phyloP scores from a whole-genome alignment of 2,113 vertebrate genomes.

The Dicrurus megarhynchus region DNA sequence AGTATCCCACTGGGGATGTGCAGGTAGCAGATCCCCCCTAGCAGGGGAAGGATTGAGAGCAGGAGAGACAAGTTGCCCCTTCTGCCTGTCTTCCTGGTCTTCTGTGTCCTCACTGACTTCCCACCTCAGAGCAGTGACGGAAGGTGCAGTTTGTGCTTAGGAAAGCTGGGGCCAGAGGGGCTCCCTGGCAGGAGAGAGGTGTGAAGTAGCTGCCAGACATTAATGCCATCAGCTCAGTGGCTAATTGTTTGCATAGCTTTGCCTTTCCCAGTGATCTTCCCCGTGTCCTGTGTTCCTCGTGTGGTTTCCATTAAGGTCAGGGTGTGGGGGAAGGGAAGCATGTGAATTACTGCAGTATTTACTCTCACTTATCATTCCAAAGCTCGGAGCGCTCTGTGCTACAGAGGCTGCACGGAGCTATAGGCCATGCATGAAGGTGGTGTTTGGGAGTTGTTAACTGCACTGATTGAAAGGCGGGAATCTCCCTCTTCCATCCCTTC shows the following conservation, averaged over 20 bases:
- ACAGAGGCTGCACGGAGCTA: background rate
- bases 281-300: background rate
- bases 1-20: background rate
- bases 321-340: background rate
- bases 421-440: background rate
- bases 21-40: background rate
- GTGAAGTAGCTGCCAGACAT: background rate
- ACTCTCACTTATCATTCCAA: background rate
- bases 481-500: background rate
- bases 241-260: background rate
- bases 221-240: background rate
- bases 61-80: background rate
- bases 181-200: background rate
- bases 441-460: background rate
- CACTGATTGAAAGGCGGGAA: background rate
- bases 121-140: background rate
- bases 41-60: background rate
- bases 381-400: background rate
- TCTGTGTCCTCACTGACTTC: background rate
- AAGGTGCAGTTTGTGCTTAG: background rate
- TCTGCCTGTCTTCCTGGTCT: background rate
- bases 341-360: background rate
- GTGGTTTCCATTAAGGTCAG: constrained; percentile 21
- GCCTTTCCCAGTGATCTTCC: background rate
- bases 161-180: background rate